Evolutionary conservation across 2,797 vertebrate genomes (phyloP).

Genomic region (Hephaestus fuliginosus): DNA sequence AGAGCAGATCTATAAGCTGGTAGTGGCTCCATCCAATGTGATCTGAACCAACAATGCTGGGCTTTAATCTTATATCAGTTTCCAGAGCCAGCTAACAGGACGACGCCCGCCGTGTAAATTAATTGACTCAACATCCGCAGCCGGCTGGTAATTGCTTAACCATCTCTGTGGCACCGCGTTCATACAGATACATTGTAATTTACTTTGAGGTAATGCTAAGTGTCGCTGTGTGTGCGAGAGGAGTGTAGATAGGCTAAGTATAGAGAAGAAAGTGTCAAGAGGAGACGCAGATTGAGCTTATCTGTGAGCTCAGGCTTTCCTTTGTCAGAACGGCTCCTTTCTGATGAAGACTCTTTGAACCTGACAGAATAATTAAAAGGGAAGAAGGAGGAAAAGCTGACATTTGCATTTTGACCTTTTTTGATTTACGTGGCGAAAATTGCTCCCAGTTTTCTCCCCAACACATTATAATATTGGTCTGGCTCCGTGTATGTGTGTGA

Average conservation of each 20-base stretch:
- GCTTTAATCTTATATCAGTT: constrained; percentile 35
- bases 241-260: constrained; percentile 62
- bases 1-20: background rate
- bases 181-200: constrained; percentile 73
- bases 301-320: constrained; percentile 83
- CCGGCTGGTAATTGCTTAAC: constrained; percentile 68
- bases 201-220: constrained; percentile 69
- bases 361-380: constrained; percentile 87
- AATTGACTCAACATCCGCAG: constrained; percentile 67
- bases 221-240: constrained; percentile 57
- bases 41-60: constrained; percentile 1
- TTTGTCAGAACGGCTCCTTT: constrained; percentile 69
- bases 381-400: constrained; percentile 73
- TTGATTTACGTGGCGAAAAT: constrained; percentile 75
- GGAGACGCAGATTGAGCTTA: constrained; percentile 82
- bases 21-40: background rate
- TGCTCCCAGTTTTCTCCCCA: constrained; percentile 67
- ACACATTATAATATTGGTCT: constrained; percentile 69
- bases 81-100: constrained; percentile 21
- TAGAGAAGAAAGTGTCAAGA: constrained; percentile 73
- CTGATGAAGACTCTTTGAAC: constrained; percentile 82
- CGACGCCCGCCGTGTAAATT: constrained; percentile 26
- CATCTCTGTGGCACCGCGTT: constrained; percentile 53
- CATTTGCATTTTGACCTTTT: constrained; percentile 89
- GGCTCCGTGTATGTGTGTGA: constrained; percentile 13